phyloP scores from a whole-genome alignment of 2,113 vertebrate species.

The Bubalus kerabau region DNA sequence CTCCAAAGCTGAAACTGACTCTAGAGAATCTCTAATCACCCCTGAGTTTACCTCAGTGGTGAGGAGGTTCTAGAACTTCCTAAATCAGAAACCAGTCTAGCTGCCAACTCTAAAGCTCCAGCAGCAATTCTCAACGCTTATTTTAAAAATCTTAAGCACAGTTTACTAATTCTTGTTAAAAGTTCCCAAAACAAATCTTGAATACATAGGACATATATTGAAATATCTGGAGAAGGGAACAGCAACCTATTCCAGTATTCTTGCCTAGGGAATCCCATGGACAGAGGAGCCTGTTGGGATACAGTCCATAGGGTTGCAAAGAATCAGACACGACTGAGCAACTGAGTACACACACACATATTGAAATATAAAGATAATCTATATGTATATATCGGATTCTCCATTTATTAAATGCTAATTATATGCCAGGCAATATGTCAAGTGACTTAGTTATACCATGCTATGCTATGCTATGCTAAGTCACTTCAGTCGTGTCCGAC shows the following conservation, averaged over 20 bases:
- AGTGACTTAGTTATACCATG: neutral
- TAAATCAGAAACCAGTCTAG: neutral
- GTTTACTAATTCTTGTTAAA: neutral
- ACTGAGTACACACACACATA: neutral
- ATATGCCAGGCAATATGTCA: neutral
- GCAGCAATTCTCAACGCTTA: neutral
- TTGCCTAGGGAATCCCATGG: neutral
- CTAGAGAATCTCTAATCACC: neutral
- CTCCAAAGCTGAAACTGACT: neutral
- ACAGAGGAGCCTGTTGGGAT: neutral
- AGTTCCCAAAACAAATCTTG: neutral
- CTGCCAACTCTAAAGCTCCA: neutral
- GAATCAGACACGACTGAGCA: rapidly evolving
- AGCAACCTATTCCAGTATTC: neutral
- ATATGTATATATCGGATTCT: neutral
- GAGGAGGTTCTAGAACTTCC: neutral
- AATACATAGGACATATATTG: neutral
- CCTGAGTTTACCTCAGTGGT: neutral
- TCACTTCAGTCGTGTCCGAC: too few species aligned
- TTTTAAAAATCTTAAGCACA: neutral
- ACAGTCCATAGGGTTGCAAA: neutral
- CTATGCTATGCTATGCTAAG: too few species aligned
- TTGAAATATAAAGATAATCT: neutral
- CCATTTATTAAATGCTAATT: neutral
- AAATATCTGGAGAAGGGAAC: neutral